These are phyloP conservation scores for Dufourea novaeangliae DNA, from an alignment of 1,140 invertebrate species.

Conservation along the genomic window DNA sequence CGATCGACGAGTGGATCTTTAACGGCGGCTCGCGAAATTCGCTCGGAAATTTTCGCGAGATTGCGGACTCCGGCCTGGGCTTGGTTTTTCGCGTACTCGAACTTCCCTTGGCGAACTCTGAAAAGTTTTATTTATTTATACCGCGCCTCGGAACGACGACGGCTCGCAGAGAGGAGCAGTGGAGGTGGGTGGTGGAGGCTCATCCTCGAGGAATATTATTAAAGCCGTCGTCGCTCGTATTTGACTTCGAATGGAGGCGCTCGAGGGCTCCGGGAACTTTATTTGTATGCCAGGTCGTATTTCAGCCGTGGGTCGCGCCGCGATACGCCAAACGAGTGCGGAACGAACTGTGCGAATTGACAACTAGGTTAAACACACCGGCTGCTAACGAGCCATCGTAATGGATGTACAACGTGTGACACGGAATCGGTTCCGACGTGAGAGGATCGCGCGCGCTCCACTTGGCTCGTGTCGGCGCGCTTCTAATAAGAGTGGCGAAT, in stretches of 20 bases:
- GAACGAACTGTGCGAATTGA: constrained; percentile 71
- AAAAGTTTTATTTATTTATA: constrained; percentile 68
- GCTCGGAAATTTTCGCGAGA: constrained; percentile 41
- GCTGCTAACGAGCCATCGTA: constrained; percentile 64
- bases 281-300: constrained; percentile 68
- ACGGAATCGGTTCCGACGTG: constrained; percentile 1
- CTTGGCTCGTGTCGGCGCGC: background rate
- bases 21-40: constrained; percentile 9
- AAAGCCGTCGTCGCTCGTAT: constrained; percentile 59
- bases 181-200: background rate
- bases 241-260: constrained; percentile 69
- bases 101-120: background rate
- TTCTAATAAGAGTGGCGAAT: no score
- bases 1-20: constrained; percentile 16
- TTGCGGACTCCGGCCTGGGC: constrained; percentile 6
- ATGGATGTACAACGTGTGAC: constrained; percentile 12
- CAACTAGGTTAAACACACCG: constrained; percentile 74
- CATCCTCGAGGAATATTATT: constrained; percentile 63
- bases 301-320: constrained; percentile 53
- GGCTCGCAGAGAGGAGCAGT: background rate
- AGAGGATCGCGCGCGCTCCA: background rate
- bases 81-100: background rate
- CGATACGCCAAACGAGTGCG: constrained; percentile 69
- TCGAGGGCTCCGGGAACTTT: constrained; percentile 44
- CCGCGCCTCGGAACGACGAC: constrained; percentile 30